Conservation (phyloP, 2,888 invertebrate species). For the Zaprionus bogoriensis region DNA sequence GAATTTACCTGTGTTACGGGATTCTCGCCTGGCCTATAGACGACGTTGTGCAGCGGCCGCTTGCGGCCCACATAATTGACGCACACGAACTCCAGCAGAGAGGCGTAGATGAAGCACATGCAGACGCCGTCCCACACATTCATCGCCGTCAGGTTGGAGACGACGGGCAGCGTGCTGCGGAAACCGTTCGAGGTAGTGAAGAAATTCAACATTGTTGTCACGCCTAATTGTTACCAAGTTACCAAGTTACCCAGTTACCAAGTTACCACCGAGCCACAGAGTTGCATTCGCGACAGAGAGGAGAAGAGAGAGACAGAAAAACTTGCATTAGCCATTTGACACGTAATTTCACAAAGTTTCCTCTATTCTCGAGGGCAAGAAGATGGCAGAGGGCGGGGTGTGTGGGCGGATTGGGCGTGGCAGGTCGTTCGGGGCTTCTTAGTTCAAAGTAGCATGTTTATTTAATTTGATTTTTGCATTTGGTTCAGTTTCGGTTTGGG, state of each 20-base stretch:
- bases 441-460: conserved; percentile 5
- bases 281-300: conserved; percentile 1
- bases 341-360: conserved; percentile 13
- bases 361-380: neutral
- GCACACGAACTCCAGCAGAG: conserved; percentile 95
- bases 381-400: neutral
- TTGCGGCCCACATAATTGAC: conserved; percentile 97
- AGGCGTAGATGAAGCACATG: conserved; percentile 98
- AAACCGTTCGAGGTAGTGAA: conserved; percentile 97
- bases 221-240: conserved; percentile 86
- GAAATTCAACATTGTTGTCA: conserved; percentile 99
- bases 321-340: conserved; percentile 52
- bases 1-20: conserved; percentile 93
- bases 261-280: neutral
- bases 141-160: conserved; percentile 97
- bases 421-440: neutral
- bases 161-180: conserved; percentile 95
- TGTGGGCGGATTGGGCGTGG: neutral
- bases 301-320: conserved; percentile 24
- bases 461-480: conserved; percentile 10
- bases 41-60: conserved; percentile 93
- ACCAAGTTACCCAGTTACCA: neutral
- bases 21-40: conserved; percentile 94
- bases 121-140: conserved; percentile 98
- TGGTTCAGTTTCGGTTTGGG: conserved; percentile 16